Conservation (phyloP, 2,797 vertebrate species). For the Pseudomugil tenellus region DNA sequence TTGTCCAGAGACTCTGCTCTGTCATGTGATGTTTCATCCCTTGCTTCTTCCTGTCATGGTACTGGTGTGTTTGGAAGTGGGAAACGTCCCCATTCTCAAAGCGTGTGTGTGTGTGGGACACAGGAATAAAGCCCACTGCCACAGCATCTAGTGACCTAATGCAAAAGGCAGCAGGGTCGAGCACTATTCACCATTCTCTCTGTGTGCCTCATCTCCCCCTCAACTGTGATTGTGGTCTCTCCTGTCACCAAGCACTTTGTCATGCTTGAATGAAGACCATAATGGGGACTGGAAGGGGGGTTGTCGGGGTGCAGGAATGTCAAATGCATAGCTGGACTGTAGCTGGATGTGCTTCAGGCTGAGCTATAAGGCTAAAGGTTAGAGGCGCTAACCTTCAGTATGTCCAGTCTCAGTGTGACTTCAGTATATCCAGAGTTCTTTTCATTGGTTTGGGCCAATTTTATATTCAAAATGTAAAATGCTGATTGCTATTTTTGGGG, state of each 20-base stretch:
- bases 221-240: slow-evolving; percentile 63
- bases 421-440: neutral
- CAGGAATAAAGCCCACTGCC: slow-evolving; percentile 65
- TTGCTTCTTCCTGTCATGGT: slow-evolving; percentile 50
- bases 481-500: neutral
- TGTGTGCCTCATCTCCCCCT: slow-evolving; percentile 46
- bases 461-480: neutral
- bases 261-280: slow-evolving; percentile 61
- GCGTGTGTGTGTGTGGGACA: slow-evolving; percentile 23
- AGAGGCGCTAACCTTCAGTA: slow-evolving; percentile 4
- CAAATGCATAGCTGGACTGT: slow-evolving; percentile 57
- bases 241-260: slow-evolving; percentile 76
- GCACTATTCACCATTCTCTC: slow-evolving; percentile 57
- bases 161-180: slow-evolving; percentile 73
- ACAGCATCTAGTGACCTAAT: slow-evolving; percentile 78
- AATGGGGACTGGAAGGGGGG: slow-evolving; percentile 36
- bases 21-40: slow-evolving; percentile 60
- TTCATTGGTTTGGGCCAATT: neutral
- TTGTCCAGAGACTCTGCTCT: slow-evolving; percentile 40
- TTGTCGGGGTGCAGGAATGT: slow-evolving; percentile 71
- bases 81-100: slow-evolving; percentile 30
- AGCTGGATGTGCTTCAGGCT: slow-evolving; percentile 34
- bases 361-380: slow-evolving; percentile 38
- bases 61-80: slow-evolving; percentile 37
- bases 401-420: slow-evolving; percentile 4